Percentiles rank a stretch among this genome's conserved stretches.
Conservation (phyloP, 92 coral and sea anemone genomes). For the Parazoanthus atlanticus region DNA sequence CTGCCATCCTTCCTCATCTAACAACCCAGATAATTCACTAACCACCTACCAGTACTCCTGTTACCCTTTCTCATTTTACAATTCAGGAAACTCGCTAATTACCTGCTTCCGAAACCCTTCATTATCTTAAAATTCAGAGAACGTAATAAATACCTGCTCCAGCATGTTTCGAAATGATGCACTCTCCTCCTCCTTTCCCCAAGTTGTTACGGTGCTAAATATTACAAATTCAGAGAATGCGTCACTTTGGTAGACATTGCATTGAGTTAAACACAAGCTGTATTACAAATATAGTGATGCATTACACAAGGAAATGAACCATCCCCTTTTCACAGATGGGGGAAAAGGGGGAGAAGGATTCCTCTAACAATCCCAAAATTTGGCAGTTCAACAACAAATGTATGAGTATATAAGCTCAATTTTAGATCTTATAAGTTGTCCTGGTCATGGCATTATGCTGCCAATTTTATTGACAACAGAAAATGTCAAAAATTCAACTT, state of each 20-base stretch:
- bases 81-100: not conserved
- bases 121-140: not conserved
- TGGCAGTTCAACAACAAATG: not conserved
- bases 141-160: slow-evolving; percentile 52
- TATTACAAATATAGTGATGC: not conserved
- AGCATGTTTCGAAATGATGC: slow-evolving; percentile 83
- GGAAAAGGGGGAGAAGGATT: not conserved
- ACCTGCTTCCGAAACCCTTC: not conserved
- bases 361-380: no score
- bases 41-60: not conserved
- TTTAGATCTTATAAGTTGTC: not conserved
- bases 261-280: not conserved
- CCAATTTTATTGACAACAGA: no score
- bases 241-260: not conserved
- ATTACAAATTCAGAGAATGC: not conserved
- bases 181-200: slow-evolving; percentile 85
- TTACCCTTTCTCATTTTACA: not conserved
- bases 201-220: slow-evolving; percentile 80
- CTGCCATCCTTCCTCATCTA: slow-evolving; percentile 47
- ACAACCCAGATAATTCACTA: not conserved
- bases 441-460: no score
- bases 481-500: not conserved
- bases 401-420: not conserved
- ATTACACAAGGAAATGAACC: no score
- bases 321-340: no score